Evolutionary conservation across 2,797 vertebrate species (phyloP).

Genomic region (Brachyrhaphis roseni): DNA sequence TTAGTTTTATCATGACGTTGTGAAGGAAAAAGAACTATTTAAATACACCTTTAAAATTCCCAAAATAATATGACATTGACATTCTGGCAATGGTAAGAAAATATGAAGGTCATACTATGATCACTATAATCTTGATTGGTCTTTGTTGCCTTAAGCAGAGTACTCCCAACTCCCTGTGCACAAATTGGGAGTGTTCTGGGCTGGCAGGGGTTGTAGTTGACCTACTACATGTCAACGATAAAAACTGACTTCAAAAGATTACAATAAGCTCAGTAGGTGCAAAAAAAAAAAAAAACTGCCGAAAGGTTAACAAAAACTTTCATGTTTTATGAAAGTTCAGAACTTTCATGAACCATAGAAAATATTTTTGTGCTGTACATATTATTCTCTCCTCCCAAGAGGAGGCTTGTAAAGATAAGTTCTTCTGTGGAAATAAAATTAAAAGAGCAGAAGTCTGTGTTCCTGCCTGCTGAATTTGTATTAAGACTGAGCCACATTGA

Average conservation of each 20-base stretch:
- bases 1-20: not conserved
- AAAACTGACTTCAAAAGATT: slow-evolving; percentile 4
- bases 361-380: slow-evolving; percentile 11
- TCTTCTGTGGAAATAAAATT: slow-evolving; percentile 1
- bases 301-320: not conserved
- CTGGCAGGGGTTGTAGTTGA: not conserved
- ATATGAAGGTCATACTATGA: not conserved
- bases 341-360: not conserved
- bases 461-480: not conserved
- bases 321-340: not conserved
- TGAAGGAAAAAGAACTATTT: not conserved
- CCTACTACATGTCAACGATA: not conserved
- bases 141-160: not conserved
- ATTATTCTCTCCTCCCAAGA: not conserved
- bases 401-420: not conserved
- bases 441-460: not conserved
- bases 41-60: not conserved
- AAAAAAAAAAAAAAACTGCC: not conserved
- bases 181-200: no score
- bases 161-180: not conserved
- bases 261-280: not conserved
- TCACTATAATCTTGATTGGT: not conserved
- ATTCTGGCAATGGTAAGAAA: not conserved
- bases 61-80: not conserved
- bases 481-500: not conserved